Evolutionary conservation across 2,797 vertebrate genomes (phyloP).

Genomic region (Rhinatrema bivittatum): DNA sequence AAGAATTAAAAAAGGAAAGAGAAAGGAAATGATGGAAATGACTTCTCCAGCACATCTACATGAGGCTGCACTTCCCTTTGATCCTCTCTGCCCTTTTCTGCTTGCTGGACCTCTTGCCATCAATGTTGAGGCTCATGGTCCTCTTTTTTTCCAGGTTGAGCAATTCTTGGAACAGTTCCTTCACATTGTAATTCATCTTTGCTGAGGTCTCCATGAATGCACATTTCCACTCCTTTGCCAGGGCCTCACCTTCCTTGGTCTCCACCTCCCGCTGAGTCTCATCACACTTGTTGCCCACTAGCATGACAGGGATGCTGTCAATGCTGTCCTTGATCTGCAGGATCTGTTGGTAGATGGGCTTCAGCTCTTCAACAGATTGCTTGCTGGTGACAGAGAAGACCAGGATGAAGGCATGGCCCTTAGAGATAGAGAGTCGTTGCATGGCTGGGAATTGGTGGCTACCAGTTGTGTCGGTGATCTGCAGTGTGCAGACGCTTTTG

Average conservation of each 20-base stretch:
- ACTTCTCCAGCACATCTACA: slow-evolving; percentile 56
- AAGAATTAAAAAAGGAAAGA: slow-evolving; percentile 1
- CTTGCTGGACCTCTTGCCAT: slow-evolving; percentile 78
- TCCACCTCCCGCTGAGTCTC: slow-evolving; percentile 90
- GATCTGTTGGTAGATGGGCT: slow-evolving; percentile 89
- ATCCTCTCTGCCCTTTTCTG: slow-evolving; percentile 88
- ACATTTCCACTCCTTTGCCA: slow-evolving; percentile 91
- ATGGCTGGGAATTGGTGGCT: slow-evolving; percentile 96
- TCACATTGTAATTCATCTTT: slow-evolving; percentile 97
- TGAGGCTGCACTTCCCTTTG: slow-evolving; percentile 90
- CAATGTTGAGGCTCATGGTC: slow-evolving; percentile 89
- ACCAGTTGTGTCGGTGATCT: slow-evolving; percentile 93
- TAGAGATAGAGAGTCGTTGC: slow-evolving; percentile 94
- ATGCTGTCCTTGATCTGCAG: slow-evolving; percentile 89
- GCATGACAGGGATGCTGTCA: slow-evolving; percentile 91
- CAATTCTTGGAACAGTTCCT: slow-evolving; percentile 95
- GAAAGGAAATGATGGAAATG: neutral
- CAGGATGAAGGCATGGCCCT: slow-evolving; percentile 90
- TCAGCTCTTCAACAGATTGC: slow-evolving; percentile 90
- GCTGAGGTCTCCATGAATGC: slow-evolving; percentile 97
- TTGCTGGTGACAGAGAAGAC: slow-evolving; percentile 90
- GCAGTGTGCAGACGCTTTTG: slow-evolving; percentile 90
- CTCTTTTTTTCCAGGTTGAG: slow-evolving; percentile 92
- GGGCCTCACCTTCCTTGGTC: slow-evolving; percentile 80
- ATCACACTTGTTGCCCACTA: slow-evolving; percentile 94